These are phyloP conservation scores for Hydrolagus affinis DNA, from an alignment of 2,113 vertebrate species.

Conservation along the genomic window DNA sequence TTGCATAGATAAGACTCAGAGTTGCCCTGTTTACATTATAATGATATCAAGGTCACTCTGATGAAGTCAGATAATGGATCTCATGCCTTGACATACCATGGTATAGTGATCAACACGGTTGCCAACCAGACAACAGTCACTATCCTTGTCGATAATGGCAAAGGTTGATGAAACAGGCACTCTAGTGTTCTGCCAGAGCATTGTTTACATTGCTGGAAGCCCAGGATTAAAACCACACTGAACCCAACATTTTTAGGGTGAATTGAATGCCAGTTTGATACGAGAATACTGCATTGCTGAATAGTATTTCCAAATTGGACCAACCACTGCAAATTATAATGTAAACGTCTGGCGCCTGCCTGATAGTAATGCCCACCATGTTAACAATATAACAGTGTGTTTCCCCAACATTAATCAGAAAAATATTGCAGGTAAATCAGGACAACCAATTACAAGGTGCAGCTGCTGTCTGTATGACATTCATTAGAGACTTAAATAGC, in stretches of 20 bases:
- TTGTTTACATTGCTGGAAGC: not conserved
- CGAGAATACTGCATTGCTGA: not conserved
- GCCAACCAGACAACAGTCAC: not conserved
- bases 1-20: not conserved
- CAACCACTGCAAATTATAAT: not conserved
- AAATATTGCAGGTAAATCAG: not conserved
- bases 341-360: too few relatives aligned
- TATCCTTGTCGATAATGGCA: not conserved
- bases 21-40: not conserved
- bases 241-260: not conserved
- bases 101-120: not conserved
- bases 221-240: not conserved
- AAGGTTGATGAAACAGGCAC: not conserved
- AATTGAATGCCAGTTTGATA: not conserved
- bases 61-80: not conserved
- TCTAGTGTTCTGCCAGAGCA: not conserved
- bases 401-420: not conserved
- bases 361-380: not conserved
- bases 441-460: not conserved
- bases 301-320: not conserved
- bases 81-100: not conserved
- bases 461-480: not conserved
- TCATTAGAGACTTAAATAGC: not conserved
- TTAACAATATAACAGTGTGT: not conserved
- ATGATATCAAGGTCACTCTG: not conserved